These are phyloP conservation scores for Tetraodon nigroviridis DNA, from an alignment of 2,113 vertebrate species.

Conservation along the genomic window DNA sequence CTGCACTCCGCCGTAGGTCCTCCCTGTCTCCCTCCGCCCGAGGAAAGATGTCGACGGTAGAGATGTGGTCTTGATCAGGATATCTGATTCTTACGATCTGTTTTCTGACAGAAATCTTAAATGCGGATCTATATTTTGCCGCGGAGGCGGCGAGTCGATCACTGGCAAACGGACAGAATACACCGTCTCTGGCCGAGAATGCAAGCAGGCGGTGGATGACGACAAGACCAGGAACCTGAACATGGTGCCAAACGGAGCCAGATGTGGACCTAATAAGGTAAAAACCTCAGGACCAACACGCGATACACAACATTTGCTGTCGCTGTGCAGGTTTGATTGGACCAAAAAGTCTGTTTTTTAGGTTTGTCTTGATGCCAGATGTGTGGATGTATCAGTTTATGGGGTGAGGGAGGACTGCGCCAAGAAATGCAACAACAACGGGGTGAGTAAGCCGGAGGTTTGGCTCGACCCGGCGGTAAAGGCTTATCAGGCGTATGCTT, in stretches of 20 bases:
- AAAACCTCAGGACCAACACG: not conserved
- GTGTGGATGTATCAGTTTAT: constrained; percentile 76
- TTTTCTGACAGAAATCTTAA: constrained; percentile 65
- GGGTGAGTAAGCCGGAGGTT: constrained; percentile 65
- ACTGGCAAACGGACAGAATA: constrained; percentile 59
- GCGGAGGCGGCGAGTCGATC: constrained; percentile 61
- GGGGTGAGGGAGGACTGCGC: constrained; percentile 77
- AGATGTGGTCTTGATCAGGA: too few relatives aligned
- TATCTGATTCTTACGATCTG: not conserved
- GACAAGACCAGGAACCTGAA: constrained; percentile 57
- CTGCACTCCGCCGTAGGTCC: constrained; percentile 73
- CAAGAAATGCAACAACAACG: constrained; percentile 76
- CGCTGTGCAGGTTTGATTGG: not conserved
- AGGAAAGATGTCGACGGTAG: not conserved
- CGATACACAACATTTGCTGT: not conserved
- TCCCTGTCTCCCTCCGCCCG: not conserved
- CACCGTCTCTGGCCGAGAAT: not conserved
- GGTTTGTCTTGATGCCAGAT: constrained; percentile 81
- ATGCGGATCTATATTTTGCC: constrained; percentile 81
- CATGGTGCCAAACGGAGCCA: constrained; percentile 77
- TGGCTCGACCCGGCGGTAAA: not conserved
- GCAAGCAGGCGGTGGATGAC: constrained; percentile 56
- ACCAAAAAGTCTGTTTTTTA: constrained; percentile 40
- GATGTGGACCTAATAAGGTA: constrained; percentile 80
- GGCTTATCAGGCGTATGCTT: not conserved